Evolutionary conservation across 53 echinoderm and acorn worm genomes (phyloP).

Genomic region (Echinarachnius parma): DNA sequence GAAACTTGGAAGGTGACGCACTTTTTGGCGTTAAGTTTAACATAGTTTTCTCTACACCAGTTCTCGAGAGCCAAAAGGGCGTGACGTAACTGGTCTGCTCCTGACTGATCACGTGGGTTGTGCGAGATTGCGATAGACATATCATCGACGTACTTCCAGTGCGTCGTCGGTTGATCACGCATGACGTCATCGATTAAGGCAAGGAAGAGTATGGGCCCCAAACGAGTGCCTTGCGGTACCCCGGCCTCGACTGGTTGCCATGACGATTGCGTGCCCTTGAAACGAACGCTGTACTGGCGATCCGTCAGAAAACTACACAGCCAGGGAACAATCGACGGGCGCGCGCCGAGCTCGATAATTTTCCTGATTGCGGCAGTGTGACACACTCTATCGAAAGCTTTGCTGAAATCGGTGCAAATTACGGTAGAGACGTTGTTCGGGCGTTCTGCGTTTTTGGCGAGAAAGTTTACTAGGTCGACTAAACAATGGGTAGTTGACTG

Average conservation of each 20-base stretch:
- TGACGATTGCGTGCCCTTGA: neutral
- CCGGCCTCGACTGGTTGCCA: neutral
- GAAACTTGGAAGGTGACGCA: too few species aligned
- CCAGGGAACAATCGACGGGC: neutral
- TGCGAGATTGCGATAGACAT: too few species aligned
- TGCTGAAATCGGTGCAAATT: neutral
- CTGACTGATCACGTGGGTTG: too few species aligned
- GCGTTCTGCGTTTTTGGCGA: neutral
- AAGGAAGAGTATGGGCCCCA: neutral
- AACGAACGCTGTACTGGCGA: neutral
- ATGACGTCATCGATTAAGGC: too few species aligned
- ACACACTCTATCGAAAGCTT: neutral
- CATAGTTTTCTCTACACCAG: too few species aligned
- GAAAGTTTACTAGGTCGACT: conserved; percentile 1
- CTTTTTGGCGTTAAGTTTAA: too few species aligned
- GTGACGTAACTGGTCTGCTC: too few species aligned
- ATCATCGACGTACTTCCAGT: too few species aligned
- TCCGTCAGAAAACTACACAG: neutral
- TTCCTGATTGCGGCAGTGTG: neutral
- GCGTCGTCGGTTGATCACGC: too few species aligned
- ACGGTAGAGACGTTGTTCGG: neutral
- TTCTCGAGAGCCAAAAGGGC: too few species aligned
- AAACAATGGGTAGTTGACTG: conserved; percentile 15
- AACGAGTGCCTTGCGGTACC: conserved; percentile 1
- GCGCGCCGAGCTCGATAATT: neutral